Evolutionary conservation across 2,797 vertebrate species (phyloP).

Genomic region (Etheostoma perlongum): DNA sequence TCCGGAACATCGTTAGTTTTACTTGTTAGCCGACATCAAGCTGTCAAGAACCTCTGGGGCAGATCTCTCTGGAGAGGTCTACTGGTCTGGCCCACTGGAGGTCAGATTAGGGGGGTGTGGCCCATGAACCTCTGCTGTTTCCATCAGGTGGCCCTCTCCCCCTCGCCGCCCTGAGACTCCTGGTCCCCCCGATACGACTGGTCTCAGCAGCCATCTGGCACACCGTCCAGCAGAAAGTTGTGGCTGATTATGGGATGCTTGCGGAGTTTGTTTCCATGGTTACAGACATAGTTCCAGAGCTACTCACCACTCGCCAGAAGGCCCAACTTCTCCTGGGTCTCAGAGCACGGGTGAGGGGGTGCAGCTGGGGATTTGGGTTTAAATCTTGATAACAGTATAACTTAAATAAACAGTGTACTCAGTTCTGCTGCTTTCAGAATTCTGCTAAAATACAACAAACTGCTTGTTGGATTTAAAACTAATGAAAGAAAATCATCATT

Average conservation of each 20-base stretch:
- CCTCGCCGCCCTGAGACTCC: slow-evolving; percentile 63
- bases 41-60: no score
- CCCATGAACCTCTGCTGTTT: not conserved
- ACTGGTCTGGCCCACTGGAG: no score
- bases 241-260: slow-evolving; percentile 79
- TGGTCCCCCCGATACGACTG: slow-evolving; percentile 70
- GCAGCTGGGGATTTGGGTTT: not conserved
- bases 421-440: no score
- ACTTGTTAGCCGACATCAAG: no score
- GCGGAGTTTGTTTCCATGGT: slow-evolving; percentile 81
- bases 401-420: no score
- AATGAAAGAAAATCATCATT: no score
- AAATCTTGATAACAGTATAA: no score
- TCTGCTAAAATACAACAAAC: no score
- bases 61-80: no score
- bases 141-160: slow-evolving; percentile 51
- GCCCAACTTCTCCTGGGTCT: slow-evolving; percentile 83
- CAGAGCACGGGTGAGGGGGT: slow-evolving; percentile 79
- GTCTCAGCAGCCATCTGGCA: slow-evolving; percentile 80
- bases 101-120: no score
- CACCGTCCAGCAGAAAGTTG: slow-evolving; percentile 64
- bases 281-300: slow-evolving; percentile 73
- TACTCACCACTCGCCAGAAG: slow-evolving; percentile 76
- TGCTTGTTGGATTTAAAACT: no score
- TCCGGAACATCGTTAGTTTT: no score